Base-by-base conservation (phyloP, 2,797 vertebrate genomes). In the Merluccius polli region DNA sequence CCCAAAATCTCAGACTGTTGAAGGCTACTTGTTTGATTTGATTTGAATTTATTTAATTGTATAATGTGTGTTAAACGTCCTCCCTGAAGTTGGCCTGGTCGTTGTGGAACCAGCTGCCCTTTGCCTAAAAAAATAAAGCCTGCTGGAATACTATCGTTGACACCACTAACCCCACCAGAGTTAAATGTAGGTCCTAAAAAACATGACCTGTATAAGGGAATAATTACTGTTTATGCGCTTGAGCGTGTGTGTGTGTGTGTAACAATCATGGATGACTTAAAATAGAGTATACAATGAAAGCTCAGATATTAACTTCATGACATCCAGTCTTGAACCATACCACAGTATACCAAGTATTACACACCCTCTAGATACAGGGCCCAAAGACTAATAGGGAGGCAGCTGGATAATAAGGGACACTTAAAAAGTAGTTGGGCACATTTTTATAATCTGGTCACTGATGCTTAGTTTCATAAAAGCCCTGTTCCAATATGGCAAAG, bases 21-120 rank as follows among this genome's bases (percentile, higher is more conserved):
- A 82, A 24, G 32, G 67, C 76, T 59, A 21, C 73, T 80, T 73
- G 75, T 77, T 70, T 78, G 81, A 85, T n/a, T n/a, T n/a, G n/a
- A n/a, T n/a, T n/a, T n/a, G n/a, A n/a, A n/a, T n/a, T n/a, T n/a
- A n/a, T n/a, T n/a, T n/a, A n/a, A n/a, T n/a, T n/a, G n/a, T n/a
- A n/a, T n/a, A n/a, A n/a, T n/a, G n/a, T n/a, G n/a, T n/a, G n/a
- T n/a, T n/a, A n/a, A n/a, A n/a, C n/a, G 77, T 73, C 78, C 38
- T 73, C 44, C n/a, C 24, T 83, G 81, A 9, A 35, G 52, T 24
- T 70, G 75, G 78, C 75, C 76, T 33, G 41, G 59, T 70, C 33
- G 30, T 52, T 77, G 76, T 80, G 63, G 77, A 80, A 83, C 70
- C 71, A 31, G 73, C 30, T 32, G 15, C 32, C 41, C 52, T 63